Conservation (phyloP, 2,888 invertebrate genomes). For the Crossocerus cetratus region DNA sequence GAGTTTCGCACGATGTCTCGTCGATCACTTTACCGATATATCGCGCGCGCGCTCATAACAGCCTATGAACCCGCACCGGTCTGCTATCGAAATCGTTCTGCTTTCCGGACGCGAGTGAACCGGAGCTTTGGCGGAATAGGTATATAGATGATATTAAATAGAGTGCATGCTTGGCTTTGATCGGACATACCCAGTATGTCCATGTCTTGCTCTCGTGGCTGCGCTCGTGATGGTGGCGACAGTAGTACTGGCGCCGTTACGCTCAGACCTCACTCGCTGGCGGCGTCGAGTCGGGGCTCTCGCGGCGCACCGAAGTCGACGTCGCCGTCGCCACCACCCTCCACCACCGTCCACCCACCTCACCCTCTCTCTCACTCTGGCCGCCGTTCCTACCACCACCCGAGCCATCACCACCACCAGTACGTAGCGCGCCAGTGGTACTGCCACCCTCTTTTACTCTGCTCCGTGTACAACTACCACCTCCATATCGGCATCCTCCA, state of each 20-base stretch:
- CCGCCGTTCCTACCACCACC: background rate
- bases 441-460: slow-evolving; percentile 9
- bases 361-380: background rate
- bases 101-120: too few relatives aligned
- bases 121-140: too few relatives aligned
- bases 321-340: slow-evolving; percentile 47
- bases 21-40: background rate
- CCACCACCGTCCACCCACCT: slow-evolving; percentile 19
- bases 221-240: slow-evolving; percentile 75
- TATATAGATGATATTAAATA: slow-evolving; percentile 50
- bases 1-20: background rate
- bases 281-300: slow-evolving; percentile 29
- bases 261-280: slow-evolving; percentile 73
- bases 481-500: slow-evolving; percentile 32
- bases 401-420: slow-evolving; percentile 19
- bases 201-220: slow-evolving; percentile 73
- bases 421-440: slow-evolving; percentile 15
- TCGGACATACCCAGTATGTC: slow-evolving; percentile 74
- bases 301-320: slow-evolving; percentile 29
- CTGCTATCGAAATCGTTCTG: too few relatives aligned
- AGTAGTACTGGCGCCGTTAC: slow-evolving; percentile 75
- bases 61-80: too few relatives aligned
- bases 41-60: too few relatives aligned
- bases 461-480: slow-evolving; percentile 2
- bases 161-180: slow-evolving; percentile 60